Evolutionary conservation across 2,113 vertebrate species (phyloP).

Genomic region (Cynoglossus semilaevis): DNA sequence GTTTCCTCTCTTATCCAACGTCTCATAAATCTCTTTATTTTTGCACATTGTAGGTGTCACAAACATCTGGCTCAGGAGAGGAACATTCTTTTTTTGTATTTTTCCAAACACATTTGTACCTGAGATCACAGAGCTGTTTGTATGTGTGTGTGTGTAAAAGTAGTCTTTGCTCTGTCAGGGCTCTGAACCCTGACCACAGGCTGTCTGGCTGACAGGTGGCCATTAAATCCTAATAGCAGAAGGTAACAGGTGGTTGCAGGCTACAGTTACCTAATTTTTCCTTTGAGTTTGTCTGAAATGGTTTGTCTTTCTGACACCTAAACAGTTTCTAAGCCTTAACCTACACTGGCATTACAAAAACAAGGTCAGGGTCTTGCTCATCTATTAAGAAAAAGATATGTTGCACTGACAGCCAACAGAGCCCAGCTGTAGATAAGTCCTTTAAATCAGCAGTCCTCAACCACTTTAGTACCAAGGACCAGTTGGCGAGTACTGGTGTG

Average conservation of each 20-base stretch:
- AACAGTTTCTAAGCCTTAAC: constrained; percentile 35
- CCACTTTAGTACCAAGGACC: too few relatives aligned
- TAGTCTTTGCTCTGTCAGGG: constrained; percentile 22
- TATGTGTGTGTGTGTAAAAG: constrained; percentile 27
- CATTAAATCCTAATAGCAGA: constrained; percentile 52
- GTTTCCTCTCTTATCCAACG: constrained; percentile 27
- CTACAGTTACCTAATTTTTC: constrained; percentile 54
- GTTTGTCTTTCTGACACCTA: constrained; percentile 41
- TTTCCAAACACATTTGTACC: background rate
- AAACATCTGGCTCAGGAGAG: constrained; percentile 53
- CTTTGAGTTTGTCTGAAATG: constrained; percentile 22
- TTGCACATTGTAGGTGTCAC: constrained; percentile 14
- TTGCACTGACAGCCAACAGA: background rate
- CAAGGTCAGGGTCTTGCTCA: constrained; percentile 16
- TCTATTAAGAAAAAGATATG: background rate
- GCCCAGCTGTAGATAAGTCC: constrained; percentile 10
- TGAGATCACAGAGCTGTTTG: constrained; percentile 17
- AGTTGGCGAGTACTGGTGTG: too few relatives aligned
- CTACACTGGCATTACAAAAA: constrained; percentile 13
- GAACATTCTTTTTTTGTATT: constrained; percentile 2
- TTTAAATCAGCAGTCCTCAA: background rate
- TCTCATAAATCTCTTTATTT: constrained; percentile 31
- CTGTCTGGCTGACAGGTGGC: constrained; percentile 55
- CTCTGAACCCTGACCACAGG: constrained; percentile 46
- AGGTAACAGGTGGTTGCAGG: constrained; percentile 57